Evolutionary conservation across 64 coral and sea anemone species (phyloP).

Genomic region (Dendrophyllia cribrosa): DNA sequence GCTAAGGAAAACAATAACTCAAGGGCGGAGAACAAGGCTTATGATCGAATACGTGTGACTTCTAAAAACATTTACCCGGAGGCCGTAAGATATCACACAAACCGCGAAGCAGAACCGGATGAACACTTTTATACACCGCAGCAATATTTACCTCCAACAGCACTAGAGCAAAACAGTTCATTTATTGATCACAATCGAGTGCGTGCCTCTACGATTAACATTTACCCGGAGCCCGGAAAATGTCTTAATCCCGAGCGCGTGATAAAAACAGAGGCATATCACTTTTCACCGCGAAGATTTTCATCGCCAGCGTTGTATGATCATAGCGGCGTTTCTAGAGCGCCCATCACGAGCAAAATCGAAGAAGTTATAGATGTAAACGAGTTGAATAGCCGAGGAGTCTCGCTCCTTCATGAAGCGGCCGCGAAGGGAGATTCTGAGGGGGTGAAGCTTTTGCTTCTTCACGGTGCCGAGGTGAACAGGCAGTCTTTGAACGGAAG

Average conservation of each 20-base stretch:
- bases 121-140: not conserved
- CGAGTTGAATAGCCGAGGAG: constrained; percentile 71
- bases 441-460: constrained; percentile 58
- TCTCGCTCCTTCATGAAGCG: constrained; percentile 84
- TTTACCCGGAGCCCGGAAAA: not conserved
- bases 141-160: not conserved
- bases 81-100: not conserved
- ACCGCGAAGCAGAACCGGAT: not conserved
- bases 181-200: not conserved
- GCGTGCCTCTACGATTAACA: not conserved
- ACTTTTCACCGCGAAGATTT: not conserved
- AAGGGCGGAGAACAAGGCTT: constrained; percentile 12
- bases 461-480: constrained; percentile 87
- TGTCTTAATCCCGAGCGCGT: not conserved
- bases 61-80: not conserved
- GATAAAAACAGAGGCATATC: not conserved
- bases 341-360: constrained; percentile 4
- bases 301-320: not conserved
- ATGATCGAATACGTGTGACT: constrained; percentile 10
- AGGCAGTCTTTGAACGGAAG: constrained; percentile 87
- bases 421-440: constrained; percentile 66
- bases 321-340: not conserved
- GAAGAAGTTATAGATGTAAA: constrained; percentile 61
- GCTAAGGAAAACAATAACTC: constrained; percentile 25
- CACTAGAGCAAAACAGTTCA: not conserved